Conservation (phyloP, 2,113 vertebrate genomes). For the Toxotes chatareus region DNA sequence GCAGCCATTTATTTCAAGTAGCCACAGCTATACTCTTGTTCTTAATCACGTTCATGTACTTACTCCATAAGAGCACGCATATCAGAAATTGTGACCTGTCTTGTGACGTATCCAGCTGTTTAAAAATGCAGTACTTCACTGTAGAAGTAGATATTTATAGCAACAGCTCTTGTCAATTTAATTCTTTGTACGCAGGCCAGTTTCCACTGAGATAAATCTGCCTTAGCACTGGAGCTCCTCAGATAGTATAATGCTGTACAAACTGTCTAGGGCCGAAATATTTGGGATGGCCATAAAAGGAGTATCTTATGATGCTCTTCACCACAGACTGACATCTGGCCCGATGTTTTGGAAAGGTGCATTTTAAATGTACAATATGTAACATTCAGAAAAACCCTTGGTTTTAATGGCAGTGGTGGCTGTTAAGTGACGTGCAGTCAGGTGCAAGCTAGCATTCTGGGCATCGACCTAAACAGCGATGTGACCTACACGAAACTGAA, state of each 20-base stretch:
- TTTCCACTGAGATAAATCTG: slow-evolving; percentile 21
- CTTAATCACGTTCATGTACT: slow-evolving; percentile 17
- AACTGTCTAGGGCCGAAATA: slow-evolving; percentile 9
- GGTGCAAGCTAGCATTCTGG: no score
- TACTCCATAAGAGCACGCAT: background rate
- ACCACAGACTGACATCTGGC: slow-evolving; percentile 32
- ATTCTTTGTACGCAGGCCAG: slow-evolving; percentile 2
- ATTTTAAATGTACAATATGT: background rate
- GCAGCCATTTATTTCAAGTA: slow-evolving; percentile 23
- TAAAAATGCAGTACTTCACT: slow-evolving; percentile 4
- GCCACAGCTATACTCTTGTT: background rate
- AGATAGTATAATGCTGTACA: slow-evolving; percentile 18
- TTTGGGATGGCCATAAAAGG: slow-evolving; percentile 36
- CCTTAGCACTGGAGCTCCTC: background rate
- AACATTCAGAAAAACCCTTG: no score
- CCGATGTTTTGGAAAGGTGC: slow-evolving; percentile 20
- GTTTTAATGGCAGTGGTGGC: no score
- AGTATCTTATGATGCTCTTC: slow-evolving; percentile 36
- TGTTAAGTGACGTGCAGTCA: no score
- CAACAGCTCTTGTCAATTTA: slow-evolving; percentile 22
- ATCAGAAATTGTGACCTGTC: background rate
- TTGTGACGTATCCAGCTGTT: background rate
- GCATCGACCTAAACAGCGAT: no score
- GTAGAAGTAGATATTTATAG: slow-evolving; percentile 12
- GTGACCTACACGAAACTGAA: no score